Conservation (phyloP, 92 coral and sea anemone species). For the Pocillopora grandis region DNA sequence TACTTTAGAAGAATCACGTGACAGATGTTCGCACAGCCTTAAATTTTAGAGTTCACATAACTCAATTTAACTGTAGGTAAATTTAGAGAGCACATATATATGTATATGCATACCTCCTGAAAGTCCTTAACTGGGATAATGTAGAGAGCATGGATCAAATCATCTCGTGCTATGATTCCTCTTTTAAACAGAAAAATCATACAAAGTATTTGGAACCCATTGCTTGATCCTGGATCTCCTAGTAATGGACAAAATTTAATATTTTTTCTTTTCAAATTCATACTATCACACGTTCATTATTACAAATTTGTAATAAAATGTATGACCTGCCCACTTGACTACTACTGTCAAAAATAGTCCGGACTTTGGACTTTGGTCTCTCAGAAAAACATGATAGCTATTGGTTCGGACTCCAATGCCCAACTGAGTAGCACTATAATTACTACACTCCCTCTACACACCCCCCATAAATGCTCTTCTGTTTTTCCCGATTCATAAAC, state of each 20-base stretch:
- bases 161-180: constrained; percentile 22
- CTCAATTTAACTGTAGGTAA: background rate
- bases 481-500: no score
- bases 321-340: no score
- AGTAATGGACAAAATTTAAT: background rate
- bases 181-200: constrained; percentile 15
- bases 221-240: background rate
- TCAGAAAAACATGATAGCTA: no score
- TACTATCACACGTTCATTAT: no score
- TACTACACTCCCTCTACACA: no score
- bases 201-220: background rate
- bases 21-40: background rate
- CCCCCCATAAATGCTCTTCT: no score
- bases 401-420: no score
- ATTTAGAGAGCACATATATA: no score
- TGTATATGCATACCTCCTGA: background rate
- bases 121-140: background rate
- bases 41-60: background rate
- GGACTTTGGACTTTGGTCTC: no score
- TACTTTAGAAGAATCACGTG: background rate
- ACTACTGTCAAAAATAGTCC: no score
- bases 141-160: constrained; percentile 9
- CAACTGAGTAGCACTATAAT: no score
- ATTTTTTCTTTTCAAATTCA: background rate
- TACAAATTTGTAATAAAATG: no score